Evolutionary conservation across 2,113 vertebrate species (phyloP).

Genomic region (Dipodomys ordii): DNA sequence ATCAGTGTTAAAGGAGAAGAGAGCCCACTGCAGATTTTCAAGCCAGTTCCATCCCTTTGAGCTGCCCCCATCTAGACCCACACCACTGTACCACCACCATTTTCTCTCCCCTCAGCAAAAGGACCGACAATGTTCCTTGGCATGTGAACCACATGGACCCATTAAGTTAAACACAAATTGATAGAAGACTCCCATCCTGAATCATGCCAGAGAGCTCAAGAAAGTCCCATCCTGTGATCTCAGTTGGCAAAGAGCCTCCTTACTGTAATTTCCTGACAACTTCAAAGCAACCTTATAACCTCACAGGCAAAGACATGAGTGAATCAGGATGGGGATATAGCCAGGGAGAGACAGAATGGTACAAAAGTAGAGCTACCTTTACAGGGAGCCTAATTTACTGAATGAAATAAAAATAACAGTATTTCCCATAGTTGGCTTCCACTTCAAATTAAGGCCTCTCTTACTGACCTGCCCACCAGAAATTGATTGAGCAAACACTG

Average conservation of each 20-base stretch:
- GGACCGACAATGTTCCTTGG: slow-evolving; percentile 74
- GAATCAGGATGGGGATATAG: background rate
- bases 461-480: background rate
- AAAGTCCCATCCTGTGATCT: slow-evolving; percentile 42
- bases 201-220: slow-evolving; percentile 55
- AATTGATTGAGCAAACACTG: background rate
- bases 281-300: slow-evolving; percentile 39
- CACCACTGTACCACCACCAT: background rate
- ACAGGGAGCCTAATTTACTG: slow-evolving; percentile 7
- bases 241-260: slow-evolving; percentile 51
- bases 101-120: slow-evolving; percentile 72
- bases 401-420: background rate
- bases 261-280: slow-evolving; percentile 25
- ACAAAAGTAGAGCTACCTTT: slow-evolving; percentile 3
- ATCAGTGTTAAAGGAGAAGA: slow-evolving; percentile 74
- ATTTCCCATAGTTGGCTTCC: background rate
- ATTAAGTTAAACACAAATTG: slow-evolving; percentile 77
- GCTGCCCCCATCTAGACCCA: slow-evolving; percentile 64
- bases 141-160: slow-evolving; percentile 75
- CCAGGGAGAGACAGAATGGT: background rate
- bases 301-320: slow-evolving; percentile 6
- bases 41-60: slow-evolving; percentile 70
- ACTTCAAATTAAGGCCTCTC: background rate
- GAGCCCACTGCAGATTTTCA: slow-evolving; percentile 73
- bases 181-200: slow-evolving; percentile 76